Base-by-base conservation (phyloP, 1,140 invertebrate species). In the Drosophila setifemur region DNA sequence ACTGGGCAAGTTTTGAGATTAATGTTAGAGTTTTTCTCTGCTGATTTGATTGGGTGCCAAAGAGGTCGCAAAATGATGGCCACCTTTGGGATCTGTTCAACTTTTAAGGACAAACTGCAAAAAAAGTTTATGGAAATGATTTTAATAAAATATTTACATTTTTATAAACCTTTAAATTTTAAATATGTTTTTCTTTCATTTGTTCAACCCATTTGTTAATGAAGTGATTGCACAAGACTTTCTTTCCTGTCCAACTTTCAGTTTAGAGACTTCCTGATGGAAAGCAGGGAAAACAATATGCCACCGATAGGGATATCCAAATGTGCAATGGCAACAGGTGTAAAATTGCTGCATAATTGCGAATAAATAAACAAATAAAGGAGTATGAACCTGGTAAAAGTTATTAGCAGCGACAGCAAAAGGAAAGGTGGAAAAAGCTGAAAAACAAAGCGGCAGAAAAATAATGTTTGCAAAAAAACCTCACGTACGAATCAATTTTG, bases 401-500 rank as follows among this genome's bases (percentile, higher is more conserved):
- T 48, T 33, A 25, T 16, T 26, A 8, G 6, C 47, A 49, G 7
- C 33, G 35, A 53, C 29, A 23, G 23, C 14, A 39, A 70, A 53
- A 69, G 28, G 35, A 72, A 35, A 37, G 55, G 29, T 54, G 52
- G 52, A 73, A 73, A 73, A 71, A 44, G 42, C 28, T 39, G 79
- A 83, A 71, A 83, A 74, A 87, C 50, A 83, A 67, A 57, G 9
- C 43, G 19, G 29, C 53, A 43, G 21, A 29, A 64, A 67, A 81
- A 79, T 68, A 19, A 69, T 44, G 66, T 83, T 42, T 40, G 64
- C 42, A 66, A 85, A 83, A 83, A n/a, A 78, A 25, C 78, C 76
- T 83, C 78, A 83, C 78, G 78, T 83, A 85, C 79, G 50, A 66
- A 79, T 67, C 79, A 78, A 74, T 81, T 78, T 73, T 55, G 43